phyloP scores from a whole-genome alignment of 2,113 vertebrate species.

The Dunckerocampus dactyliophorus region DNA sequence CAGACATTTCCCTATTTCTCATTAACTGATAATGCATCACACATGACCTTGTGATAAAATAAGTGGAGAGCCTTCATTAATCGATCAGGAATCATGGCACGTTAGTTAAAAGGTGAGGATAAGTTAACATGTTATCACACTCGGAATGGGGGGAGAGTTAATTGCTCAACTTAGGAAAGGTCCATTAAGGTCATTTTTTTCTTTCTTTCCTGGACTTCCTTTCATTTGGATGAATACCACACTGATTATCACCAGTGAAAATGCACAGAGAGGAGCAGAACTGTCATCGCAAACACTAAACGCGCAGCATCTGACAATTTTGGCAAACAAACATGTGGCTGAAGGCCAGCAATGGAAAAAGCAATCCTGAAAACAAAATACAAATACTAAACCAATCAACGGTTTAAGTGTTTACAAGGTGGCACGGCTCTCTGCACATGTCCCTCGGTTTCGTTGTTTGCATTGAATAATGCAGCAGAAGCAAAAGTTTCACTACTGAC shows the following conservation, averaged over 20 bases:
- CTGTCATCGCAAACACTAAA: no score
- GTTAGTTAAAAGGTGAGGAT: slow-evolving; percentile 59
- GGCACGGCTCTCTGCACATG: not conserved
- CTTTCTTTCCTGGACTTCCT: no score
- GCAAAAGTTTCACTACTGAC: no score
- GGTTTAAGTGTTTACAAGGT: not conserved
- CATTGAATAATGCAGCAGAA: no score
- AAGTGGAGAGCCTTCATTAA: slow-evolving; percentile 62
- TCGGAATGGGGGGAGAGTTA: slow-evolving; percentile 32
- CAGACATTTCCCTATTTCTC: slow-evolving; percentile 66
- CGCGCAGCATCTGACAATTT: no score
- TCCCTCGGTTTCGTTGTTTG: no score
- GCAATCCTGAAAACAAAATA: not conserved
- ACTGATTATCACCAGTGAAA: no score
- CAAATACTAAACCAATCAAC: no score
- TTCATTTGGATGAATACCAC: not conserved
- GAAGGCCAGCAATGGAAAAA: no score
- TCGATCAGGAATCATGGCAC: slow-evolving; percentile 60
- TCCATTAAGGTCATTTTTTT: not conserved
- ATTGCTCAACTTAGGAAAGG: slow-evolving; percentile 34
- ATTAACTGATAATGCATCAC: slow-evolving; percentile 75
- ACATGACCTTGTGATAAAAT: slow-evolving; percentile 70
- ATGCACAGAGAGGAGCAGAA: no score
- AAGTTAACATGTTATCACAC: slow-evolving; percentile 44
- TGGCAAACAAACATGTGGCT: no score